Percentiles rank a stretch among this genome's conserved stretches.
Evolutionary conservation across 1,140 invertebrate genomes (phyloP).

Genomic region (Hermetia illucens): DNA sequence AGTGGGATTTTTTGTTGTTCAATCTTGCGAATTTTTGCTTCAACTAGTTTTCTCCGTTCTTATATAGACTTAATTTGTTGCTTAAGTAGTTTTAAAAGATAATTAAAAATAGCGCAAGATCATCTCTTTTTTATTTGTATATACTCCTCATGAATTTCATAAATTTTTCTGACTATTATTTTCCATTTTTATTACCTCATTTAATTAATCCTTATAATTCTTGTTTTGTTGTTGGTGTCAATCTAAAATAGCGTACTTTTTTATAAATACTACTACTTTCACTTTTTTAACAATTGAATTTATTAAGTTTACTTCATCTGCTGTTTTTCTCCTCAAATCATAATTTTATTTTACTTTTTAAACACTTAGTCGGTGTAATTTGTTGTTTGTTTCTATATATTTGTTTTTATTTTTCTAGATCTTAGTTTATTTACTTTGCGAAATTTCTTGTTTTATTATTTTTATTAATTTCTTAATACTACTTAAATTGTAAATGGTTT

Average conservation of each 20-base stretch:
- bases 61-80: not conserved
- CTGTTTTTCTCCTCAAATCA: too few relatives aligned
- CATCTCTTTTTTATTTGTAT: not conserved
- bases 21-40: not conserved
- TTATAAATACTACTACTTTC: not conserved
- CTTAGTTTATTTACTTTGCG: not conserved
- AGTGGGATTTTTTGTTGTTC: not conserved
- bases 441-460: not conserved
- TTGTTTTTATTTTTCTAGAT: not conserved
- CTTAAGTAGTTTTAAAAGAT: too few relatives aligned
- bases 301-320: too few relatives aligned
- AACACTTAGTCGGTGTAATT: conserved; percentile 1
- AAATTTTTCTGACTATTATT: too few relatives aligned
- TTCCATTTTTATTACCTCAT: too few relatives aligned
- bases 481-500: not conserved
- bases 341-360: too few relatives aligned
- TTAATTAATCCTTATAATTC: too few relatives aligned
- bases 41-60: not conserved
- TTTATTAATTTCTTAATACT: not conserved
- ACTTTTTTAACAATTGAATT: not conserved
- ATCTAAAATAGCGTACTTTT: not conserved
- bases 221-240: not conserved
- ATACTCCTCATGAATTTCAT: too few relatives aligned
- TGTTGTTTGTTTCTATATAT: not conserved
- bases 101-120: not conserved